A percentile compares a stretch with the other conserved stretches of the same genome.
phyloP scores from a whole-genome alignment of 2,113 vertebrate species.

The Stomatorhinus ivindoensis region DNA sequence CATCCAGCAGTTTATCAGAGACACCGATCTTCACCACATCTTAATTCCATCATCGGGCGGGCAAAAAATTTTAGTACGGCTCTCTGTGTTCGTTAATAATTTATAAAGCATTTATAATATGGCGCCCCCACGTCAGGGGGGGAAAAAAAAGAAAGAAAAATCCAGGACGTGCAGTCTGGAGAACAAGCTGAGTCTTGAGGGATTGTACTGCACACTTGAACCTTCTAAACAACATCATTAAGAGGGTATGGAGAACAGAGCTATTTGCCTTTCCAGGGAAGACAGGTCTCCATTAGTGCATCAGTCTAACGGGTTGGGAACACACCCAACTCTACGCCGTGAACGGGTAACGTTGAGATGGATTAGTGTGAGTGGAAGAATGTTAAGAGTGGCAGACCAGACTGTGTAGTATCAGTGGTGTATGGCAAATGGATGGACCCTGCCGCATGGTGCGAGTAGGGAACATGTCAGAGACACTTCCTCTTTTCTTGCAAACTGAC shows the following conservation, averaged over 20 bases:
- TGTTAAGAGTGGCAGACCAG: neutral
- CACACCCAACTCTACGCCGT: neutral
- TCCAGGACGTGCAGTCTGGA: constrained; percentile 5
- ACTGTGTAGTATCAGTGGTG: neutral
- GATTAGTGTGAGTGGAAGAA: neutral
- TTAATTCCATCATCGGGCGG: constrained; percentile 26
- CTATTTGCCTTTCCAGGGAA: constrained; percentile 13
- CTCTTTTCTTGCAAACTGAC: neutral
- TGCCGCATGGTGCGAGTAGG: neutral
- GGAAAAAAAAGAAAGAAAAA: constrained; percentile 6
- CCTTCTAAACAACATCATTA: constrained; percentile 20
- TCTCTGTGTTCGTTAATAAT: constrained; percentile 30
- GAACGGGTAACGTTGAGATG: neutral
- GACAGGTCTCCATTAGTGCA: constrained; percentile 12
- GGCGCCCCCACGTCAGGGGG: neutral
- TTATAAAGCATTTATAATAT: constrained; percentile 33
- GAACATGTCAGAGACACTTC: neutral
- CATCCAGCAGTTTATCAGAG: constrained; percentile 31
- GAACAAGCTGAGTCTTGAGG: constrained; percentile 9
- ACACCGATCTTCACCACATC: constrained; percentile 24
- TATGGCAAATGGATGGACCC: neutral
- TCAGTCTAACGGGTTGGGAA: neutral
- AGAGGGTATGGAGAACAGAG: constrained; percentile 13
- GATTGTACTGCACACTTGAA: constrained; percentile 4
- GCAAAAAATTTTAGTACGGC: constrained; percentile 26